phyloP scores from a whole-genome alignment of 2,888 invertebrate species.

The Ophion costatus region DNA sequence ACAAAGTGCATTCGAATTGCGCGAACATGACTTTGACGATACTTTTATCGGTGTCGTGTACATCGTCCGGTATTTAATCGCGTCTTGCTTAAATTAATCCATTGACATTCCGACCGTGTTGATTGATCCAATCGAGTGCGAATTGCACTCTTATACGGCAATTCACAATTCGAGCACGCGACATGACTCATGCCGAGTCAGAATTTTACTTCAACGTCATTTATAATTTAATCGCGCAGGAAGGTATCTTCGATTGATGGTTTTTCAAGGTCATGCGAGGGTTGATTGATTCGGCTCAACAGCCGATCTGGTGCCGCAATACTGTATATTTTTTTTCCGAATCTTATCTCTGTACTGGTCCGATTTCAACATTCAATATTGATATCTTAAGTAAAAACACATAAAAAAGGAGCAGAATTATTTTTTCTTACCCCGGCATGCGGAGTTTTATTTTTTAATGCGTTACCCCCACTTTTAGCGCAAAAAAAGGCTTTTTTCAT shows the following conservation, averaged over 20 bases:
- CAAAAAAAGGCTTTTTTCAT: too few species aligned
- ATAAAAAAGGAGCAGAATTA: too few species aligned
- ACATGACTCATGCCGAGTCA: slow-evolving; percentile 36
- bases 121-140: slow-evolving; percentile 28
- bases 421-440: too few species aligned
- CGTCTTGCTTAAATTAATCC: slow-evolving; percentile 30
- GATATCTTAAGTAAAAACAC: too few species aligned
- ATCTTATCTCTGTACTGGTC: too few species aligned
- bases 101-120: slow-evolving; percentile 50
- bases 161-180: slow-evolving; percentile 53
- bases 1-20: not conserved
- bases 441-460: too few species aligned
- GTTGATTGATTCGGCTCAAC: not conserved
- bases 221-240: slow-evolving; percentile 51
- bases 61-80: slow-evolving; percentile 13
- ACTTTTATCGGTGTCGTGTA: not conserved
- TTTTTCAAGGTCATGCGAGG: not conserved
- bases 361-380: too few species aligned
- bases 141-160: slow-evolving; percentile 33
- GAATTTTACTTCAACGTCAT: slow-evolving; percentile 39
- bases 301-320: too few species aligned
- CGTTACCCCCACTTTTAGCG: too few species aligned
- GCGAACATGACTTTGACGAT: not conserved
- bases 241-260: not conserved
- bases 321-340: too few species aligned